Conservation (phyloP, 37 sponge, comb jelly and placozoan genomes). For the Bolinopsis microptera region DNA sequence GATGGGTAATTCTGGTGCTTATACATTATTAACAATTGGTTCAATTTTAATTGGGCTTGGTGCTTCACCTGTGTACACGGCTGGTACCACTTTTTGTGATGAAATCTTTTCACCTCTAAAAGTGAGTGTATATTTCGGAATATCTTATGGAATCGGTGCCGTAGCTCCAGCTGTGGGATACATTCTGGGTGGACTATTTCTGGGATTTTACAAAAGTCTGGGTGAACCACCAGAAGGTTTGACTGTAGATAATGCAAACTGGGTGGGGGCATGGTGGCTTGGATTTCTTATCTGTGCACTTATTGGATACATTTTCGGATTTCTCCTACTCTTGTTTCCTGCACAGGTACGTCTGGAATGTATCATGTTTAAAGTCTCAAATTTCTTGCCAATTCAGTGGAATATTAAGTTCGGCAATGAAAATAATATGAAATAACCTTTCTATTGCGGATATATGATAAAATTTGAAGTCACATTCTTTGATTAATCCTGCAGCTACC, state of each 20-base stretch:
- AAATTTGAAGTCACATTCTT: no score
- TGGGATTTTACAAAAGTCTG: slow-evolving; percentile 79
- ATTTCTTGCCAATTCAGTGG: no score
- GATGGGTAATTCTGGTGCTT: slow-evolving; percentile 65
- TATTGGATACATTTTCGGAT: slow-evolving; percentile 16
- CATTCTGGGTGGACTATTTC: slow-evolving; percentile 78
- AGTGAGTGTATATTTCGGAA: slow-evolving; percentile 74
- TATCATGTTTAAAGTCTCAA: no score
- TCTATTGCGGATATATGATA: no score
- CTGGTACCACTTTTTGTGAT: slow-evolving; percentile 81
- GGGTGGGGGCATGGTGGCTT: slow-evolving; percentile 93
- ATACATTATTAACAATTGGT: slow-evolving; percentile 77
- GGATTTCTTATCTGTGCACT: slow-evolving; percentile 74
- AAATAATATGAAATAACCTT: no score
- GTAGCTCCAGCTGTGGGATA: slow-evolving; percentile 85
- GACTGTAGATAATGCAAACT: slow-evolving; percentile 70
- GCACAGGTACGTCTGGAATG: slow-evolving; percentile 42
- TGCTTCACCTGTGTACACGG: slow-evolving; percentile 84
- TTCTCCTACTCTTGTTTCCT: slow-evolving; percentile 14
- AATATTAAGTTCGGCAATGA: no score
- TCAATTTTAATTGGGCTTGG: slow-evolving; percentile 81
- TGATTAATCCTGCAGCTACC: slow-evolving; percentile 38
- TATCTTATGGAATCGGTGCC: slow-evolving; percentile 71
- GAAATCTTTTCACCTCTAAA: slow-evolving; percentile 76
- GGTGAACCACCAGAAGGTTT: slow-evolving; percentile 66